Evolutionary conservation across 30 jellyfish, hydroid and myxozoan species (phyloP).

Genomic region (Morbakka virulenta): DNA sequence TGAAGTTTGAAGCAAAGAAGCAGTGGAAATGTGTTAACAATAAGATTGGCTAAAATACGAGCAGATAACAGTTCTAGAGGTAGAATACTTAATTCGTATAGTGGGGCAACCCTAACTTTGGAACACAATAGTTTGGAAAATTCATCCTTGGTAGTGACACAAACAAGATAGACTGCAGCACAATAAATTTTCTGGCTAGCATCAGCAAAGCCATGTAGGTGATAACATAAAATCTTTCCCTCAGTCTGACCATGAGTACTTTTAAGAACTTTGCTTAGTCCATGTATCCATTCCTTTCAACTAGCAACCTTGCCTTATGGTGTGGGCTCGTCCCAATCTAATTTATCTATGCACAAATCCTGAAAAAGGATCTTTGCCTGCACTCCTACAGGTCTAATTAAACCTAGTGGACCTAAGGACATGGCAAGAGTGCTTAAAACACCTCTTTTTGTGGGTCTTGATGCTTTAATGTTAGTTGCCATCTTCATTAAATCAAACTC

Average conservation of each 20-base stretch:
- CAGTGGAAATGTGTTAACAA: no score
- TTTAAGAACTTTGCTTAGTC: not conserved
- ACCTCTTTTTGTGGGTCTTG: constrained; percentile 14
- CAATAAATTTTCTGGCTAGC: constrained; percentile 2
- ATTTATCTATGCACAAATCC: not conserved
- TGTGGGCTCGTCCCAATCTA: constrained; percentile 17
- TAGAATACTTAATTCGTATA: constrained; percentile 4
- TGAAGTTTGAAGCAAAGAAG: no score
- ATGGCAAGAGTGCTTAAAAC: constrained; percentile 6
- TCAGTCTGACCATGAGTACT: not conserved
- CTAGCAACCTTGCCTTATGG: not conserved
- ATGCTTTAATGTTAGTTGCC: no score
- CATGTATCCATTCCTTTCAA: constrained; percentile 6
- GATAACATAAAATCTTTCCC: not conserved
- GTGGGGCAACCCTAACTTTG: no score
- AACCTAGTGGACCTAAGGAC: not conserved
- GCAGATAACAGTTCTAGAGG: constrained; percentile 19
- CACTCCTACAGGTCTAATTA: not conserved
- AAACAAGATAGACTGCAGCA: no score
- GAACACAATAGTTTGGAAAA: constrained; percentile 3
- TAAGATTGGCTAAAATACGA: constrained; percentile 7
- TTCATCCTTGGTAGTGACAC: not conserved
- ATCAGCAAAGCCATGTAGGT: no score
- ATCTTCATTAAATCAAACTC: not conserved
- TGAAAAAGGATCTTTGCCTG: constrained; percentile 13